Percentiles rank a stretch among this genome's conserved stretches.
Evolutionary conservation across 2,797 vertebrate species (phyloP).

Genomic region (Taeniopygia guttata): DNA sequence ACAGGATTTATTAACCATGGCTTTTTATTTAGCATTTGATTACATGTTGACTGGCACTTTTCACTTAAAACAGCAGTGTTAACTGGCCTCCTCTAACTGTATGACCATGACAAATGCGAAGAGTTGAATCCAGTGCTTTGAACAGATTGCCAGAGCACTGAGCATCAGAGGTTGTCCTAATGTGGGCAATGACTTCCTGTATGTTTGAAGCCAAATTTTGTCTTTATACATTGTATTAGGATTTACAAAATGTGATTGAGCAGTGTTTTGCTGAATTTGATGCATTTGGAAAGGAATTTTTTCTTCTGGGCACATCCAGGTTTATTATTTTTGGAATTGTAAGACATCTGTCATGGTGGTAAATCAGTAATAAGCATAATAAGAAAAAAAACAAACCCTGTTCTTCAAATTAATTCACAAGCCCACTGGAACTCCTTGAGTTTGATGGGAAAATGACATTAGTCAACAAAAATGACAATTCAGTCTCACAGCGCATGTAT

Average conservation of each 20-base stretch:
- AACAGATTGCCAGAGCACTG: neutral
- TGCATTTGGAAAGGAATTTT: neutral
- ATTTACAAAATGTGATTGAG: neutral
- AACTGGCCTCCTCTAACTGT: neutral
- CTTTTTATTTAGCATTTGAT: neutral
- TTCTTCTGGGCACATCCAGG: neutral
- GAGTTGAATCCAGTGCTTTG: neutral
- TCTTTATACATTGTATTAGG: neutral
- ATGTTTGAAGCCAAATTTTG: neutral
- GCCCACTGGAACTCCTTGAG: neutral
- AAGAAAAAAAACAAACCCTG: fast-evolving
- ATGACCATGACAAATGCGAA: neutral
- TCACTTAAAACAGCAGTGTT: neutral
- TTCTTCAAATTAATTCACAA: neutral
- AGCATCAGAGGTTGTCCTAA: neutral
- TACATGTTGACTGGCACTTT: neutral
- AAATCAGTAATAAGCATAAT: neutral
- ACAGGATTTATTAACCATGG: neutral
- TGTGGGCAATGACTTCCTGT: neutral
- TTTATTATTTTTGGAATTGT: neutral
- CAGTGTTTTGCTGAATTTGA: neutral
- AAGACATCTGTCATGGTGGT: neutral
- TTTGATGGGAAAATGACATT: neutral
- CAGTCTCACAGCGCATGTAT: neutral
- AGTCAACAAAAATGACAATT: neutral